Percentiles rank a stretch among this genome's conserved stretches.
Evolutionary conservation across 2,797 vertebrate species (phyloP).

Genomic region (Carapus acus): DNA sequence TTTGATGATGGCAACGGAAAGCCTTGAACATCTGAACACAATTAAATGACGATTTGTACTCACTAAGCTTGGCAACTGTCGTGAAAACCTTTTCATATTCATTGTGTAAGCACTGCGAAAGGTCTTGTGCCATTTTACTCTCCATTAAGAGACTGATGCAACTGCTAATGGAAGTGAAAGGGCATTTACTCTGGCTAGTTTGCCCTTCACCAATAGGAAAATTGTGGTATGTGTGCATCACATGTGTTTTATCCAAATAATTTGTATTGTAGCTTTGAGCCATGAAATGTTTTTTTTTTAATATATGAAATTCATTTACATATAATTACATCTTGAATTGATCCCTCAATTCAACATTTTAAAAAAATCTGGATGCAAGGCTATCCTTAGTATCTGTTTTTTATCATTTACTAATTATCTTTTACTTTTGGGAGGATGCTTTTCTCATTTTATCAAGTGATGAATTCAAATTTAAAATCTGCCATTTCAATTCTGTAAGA

Average conservation of each 20-base stretch:
- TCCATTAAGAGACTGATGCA: slow-evolving; percentile 70
- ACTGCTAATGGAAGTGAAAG: slow-evolving; percentile 70
- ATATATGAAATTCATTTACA: too few relatives aligned
- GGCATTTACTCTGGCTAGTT: slow-evolving; percentile 63
- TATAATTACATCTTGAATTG: too few relatives aligned
- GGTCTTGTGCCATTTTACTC: slow-evolving; percentile 67
- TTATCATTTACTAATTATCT: too few relatives aligned
- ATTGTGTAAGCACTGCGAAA: slow-evolving; percentile 68
- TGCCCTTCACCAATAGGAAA: slow-evolving; percentile 62
- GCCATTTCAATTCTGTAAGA: slow-evolving; percentile 37
- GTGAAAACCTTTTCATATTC: slow-evolving; percentile 69
- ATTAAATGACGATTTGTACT: slow-evolving; percentile 69
- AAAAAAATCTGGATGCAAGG: too few relatives aligned
- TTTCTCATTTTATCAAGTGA: slow-evolving; percentile 48
- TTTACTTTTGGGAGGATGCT: slow-evolving; percentile 29
- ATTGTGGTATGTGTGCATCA: slow-evolving; percentile 53
- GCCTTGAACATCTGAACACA: slow-evolving; percentile 51
- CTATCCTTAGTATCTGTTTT: too few relatives aligned
- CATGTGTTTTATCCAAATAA: slow-evolving; percentile 50
- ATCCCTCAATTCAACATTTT: too few relatives aligned
- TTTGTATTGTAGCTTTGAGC: slow-evolving; percentile 25
- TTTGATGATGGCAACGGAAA: slow-evolving; percentile 51
- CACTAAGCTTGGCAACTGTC: slow-evolving; percentile 58
- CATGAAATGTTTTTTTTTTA: too few relatives aligned
- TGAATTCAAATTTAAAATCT: slow-evolving; percentile 31